A percentile compares a stretch with the other conserved stretches of the same genome.
Conservation (phyloP, 1,140 invertebrate genomes). For the Oreohelix idahoensis region DNA sequence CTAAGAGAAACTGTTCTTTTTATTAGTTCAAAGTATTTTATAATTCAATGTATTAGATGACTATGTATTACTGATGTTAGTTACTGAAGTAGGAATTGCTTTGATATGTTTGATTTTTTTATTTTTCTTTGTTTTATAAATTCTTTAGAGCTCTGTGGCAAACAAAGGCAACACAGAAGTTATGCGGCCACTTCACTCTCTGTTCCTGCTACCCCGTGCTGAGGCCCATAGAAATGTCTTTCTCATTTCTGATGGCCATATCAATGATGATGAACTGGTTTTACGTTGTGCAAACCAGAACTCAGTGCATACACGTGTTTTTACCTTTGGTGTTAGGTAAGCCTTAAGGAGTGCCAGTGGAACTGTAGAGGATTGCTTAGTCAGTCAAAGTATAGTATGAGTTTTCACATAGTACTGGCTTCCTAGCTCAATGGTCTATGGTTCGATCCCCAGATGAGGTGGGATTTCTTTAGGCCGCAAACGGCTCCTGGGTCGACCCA, state of each 20-base stretch:
- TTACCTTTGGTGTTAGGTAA: conserved; percentile 68
- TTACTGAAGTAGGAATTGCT: no score
- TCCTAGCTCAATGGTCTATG: no score
- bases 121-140: neutral
- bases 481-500: no score
- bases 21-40: no score
- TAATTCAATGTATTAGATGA: no score
- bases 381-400: no score
- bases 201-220: conserved; percentile 56
- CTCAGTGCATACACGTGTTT: conserved; percentile 61
- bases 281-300: conserved; percentile 50
- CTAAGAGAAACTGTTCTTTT: no score
- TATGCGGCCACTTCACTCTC: conserved; percentile 58
- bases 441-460: no score
- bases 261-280: conserved; percentile 62
- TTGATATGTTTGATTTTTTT: neutral
- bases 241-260: conserved; percentile 69
- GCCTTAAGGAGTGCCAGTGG: neutral
- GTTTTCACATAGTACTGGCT: no score
- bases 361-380: no score
- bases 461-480: no score
- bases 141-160: conserved; percentile 7
- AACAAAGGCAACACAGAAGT: conserved; percentile 67
- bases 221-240: conserved; percentile 62
- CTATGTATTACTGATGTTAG: no score